A percentile compares a stretch with the other conserved stretches of the same genome.
Evolutionary conservation across 2,888 invertebrate genomes (phyloP).

Genomic region (Bombyx huttoni): DNA sequence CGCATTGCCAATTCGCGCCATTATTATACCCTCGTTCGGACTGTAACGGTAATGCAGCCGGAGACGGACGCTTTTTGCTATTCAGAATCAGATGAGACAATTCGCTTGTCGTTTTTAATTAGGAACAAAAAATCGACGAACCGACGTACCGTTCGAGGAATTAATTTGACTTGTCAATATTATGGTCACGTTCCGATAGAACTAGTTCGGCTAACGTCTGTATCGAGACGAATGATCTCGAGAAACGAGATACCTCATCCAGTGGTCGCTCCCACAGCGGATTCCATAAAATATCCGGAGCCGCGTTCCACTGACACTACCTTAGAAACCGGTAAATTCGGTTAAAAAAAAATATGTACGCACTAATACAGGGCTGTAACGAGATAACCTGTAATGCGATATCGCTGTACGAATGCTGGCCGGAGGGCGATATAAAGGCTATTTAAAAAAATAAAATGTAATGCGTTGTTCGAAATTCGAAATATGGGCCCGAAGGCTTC

Average conservation of each 20-base stretch:
- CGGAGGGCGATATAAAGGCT: slow-evolving; percentile 57
- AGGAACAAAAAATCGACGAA: slow-evolving; percentile 38
- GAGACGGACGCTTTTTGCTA: slow-evolving; percentile 43
- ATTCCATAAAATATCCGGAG: slow-evolving; percentile 54
- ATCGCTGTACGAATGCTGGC: slow-evolving; percentile 55
- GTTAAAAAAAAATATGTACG: slow-evolving; percentile 30
- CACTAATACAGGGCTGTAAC: slow-evolving; percentile 49
- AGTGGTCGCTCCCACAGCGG: slow-evolving; percentile 44
- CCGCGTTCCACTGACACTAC: slow-evolving; percentile 20
- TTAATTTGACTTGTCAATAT: slow-evolving; percentile 58
- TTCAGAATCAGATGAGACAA: slow-evolving; percentile 45
- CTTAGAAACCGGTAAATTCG: slow-evolving; percentile 43
- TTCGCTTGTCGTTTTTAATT: slow-evolving; percentile 51
- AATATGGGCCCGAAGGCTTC: slow-evolving; percentile 41
- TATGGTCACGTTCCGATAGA: slow-evolving; percentile 53
- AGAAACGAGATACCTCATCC: slow-evolving; percentile 51
- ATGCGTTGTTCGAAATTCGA: slow-evolving; percentile 52
- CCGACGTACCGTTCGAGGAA: slow-evolving; percentile 34
- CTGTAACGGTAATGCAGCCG: slow-evolving; percentile 46
- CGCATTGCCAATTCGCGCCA: slow-evolving; percentile 50
- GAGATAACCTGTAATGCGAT: slow-evolving; percentile 65
- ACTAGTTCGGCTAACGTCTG: slow-evolving; percentile 55
- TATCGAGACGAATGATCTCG: slow-evolving; percentile 53
- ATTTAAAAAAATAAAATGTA: slow-evolving; percentile 44
- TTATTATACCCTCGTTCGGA: slow-evolving; percentile 27